These are phyloP conservation scores for Eupithecia exiguata DNA, from an alignment of 2,888 invertebrate genomes.

Conservation along the genomic window DNA sequence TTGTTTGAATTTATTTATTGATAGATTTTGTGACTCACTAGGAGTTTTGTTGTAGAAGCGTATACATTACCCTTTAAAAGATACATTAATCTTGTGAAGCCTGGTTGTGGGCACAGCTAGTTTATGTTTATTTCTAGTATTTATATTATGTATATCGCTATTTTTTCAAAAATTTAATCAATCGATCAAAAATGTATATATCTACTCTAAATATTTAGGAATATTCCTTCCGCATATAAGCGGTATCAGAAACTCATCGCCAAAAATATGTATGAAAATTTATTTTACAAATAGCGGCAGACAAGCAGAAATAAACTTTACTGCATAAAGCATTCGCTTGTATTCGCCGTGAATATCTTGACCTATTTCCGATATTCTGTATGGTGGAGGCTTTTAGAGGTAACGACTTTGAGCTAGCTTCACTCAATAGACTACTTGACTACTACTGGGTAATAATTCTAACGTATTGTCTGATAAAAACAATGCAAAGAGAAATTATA, in stretches of 20 bases:
- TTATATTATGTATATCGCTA: too few relatives aligned
- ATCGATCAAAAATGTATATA: neutral
- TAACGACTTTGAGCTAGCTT: neutral
- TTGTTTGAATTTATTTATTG: too few relatives aligned
- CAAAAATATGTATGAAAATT: conserved; percentile 3
- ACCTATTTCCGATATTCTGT: conserved; percentile 23
- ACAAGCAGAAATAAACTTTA: conserved; percentile 19
- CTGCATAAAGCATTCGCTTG: conserved; percentile 8
- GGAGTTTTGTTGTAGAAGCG: too few relatives aligned
- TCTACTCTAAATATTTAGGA: neutral
- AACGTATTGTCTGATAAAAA: too few relatives aligned
- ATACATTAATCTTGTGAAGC: too few relatives aligned
- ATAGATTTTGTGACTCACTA: too few relatives aligned
- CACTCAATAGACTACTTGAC: too few relatives aligned
- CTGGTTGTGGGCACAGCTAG: too few relatives aligned
- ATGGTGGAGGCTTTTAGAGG: conserved; percentile 8
- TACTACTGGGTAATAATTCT: too few relatives aligned
- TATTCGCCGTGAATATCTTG: conserved; percentile 22
- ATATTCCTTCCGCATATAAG: neutral
- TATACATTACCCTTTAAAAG: too few relatives aligned
- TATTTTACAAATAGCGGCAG: neutral
- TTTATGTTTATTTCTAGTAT: too few relatives aligned
- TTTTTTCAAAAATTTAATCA: neutral
- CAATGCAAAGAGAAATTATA: too few relatives aligned
- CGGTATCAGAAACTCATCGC: neutral